Percentiles rank a stretch among this genome's conserved stretches.
Conservation (phyloP, 2,113 vertebrate genomes). For the Galemys pyrenaicus region DNA sequence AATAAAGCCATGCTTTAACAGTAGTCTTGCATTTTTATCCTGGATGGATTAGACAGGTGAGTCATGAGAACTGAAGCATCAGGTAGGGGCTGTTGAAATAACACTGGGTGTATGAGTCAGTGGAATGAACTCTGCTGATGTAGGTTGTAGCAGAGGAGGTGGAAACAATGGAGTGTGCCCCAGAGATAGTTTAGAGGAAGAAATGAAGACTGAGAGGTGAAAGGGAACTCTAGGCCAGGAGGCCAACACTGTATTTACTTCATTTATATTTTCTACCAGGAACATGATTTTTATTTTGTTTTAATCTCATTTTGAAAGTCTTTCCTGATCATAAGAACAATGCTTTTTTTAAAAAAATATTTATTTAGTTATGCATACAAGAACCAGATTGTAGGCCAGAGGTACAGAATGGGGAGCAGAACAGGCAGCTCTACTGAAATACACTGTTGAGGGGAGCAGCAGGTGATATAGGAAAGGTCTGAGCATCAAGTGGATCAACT, state of each 20-base stretch:
- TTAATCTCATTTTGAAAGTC: neutral
- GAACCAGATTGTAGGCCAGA: no score
- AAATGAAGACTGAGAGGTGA: no score
- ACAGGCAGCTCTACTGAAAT: no score
- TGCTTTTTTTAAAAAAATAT: neutral
- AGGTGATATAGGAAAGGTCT: no score
- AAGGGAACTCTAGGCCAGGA: neutral
- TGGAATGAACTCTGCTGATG: neutral
- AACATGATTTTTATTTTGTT: neutral
- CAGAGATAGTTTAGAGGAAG: neutral
- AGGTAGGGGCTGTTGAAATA: neutral
- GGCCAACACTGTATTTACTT: fast-evolving
- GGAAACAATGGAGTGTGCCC: neutral
- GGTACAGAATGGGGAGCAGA: no score
- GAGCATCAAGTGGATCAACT: no score
- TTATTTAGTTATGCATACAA: no score
- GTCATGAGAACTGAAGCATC: neutral
- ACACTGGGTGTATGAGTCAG: neutral
- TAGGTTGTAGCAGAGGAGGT: neutral
- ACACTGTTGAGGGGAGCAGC: no score
- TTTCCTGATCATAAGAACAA: neutral
- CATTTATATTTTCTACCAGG: neutral
- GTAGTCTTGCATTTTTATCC: neutral
- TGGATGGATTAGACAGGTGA: neutral
- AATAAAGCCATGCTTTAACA: neutral